phyloP scores from a whole-genome alignment of 1,140 invertebrate genomes.

The Penaeus indicus region DNA sequence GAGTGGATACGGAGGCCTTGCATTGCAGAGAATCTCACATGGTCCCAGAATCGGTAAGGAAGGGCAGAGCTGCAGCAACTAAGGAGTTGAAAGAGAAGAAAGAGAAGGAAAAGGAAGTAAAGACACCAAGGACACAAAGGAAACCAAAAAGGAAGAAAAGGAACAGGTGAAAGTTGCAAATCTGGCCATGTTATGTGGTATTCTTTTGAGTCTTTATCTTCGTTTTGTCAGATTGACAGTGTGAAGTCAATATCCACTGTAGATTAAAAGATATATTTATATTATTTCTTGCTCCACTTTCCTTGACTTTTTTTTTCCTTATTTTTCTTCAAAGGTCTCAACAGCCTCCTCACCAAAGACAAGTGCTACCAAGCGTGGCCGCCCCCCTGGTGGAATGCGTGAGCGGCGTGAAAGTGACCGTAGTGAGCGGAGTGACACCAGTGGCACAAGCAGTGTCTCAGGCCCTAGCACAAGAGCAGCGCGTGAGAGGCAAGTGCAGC shows the following conservation, averaged over 20 bases:
- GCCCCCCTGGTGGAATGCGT: slow-evolving; percentile 52
- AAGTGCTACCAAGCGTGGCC: slow-evolving; percentile 64
- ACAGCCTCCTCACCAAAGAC: slow-evolving; percentile 32
- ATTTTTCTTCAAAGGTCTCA: neutral
- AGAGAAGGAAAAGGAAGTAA: slow-evolving; percentile 67
- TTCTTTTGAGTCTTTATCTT: neutral
- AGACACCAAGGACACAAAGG: neutral
- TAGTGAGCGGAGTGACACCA: slow-evolving; percentile 76
- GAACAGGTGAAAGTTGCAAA: slow-evolving; percentile 35
- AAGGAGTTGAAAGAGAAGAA: slow-evolving; percentile 71
- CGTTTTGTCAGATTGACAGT: neutral
- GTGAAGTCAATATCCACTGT: neutral
- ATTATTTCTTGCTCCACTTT: neutral
- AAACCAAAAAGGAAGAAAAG: slow-evolving; percentile 49
- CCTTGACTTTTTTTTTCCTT: neutral
- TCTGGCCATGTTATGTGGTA: neutral
- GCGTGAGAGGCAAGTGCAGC: slow-evolving; percentile 69
- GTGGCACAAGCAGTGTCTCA: slow-evolving; percentile 71
- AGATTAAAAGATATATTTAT: too few relatives aligned
- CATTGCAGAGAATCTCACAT: slow-evolving; percentile 87
- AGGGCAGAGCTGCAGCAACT: slow-evolving; percentile 68
- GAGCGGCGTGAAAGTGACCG: slow-evolving; percentile 68
- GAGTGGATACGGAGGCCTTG: slow-evolving; percentile 92
- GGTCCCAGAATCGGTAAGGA: slow-evolving; percentile 52
- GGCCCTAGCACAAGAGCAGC: slow-evolving; percentile 69